Conservation (phyloP, 2,888 invertebrate genomes). For the Volucella bombylans region DNA sequence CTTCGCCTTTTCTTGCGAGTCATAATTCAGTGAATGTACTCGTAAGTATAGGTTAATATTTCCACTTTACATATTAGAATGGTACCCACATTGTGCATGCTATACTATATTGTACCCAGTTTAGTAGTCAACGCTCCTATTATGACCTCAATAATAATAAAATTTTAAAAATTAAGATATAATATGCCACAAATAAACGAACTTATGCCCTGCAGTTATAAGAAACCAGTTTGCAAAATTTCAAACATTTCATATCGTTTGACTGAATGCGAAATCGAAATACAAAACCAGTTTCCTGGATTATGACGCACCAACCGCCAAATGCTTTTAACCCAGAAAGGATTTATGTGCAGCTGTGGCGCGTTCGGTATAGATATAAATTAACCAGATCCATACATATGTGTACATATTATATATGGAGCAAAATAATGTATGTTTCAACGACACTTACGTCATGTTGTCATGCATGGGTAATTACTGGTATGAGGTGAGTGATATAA, state of each 20-base stretch:
- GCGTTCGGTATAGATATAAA: background rate
- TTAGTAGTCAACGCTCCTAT: too few relatives aligned
- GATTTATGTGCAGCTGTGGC: constrained; percentile 29
- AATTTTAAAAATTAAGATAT: too few relatives aligned
- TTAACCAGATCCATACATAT: too few relatives aligned
- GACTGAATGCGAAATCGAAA: constrained; percentile 63
- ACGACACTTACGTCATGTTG: constrained; percentile 59
- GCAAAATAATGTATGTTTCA: constrained; percentile 24
- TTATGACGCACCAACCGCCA: constrained; percentile 60
- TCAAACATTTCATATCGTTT: constrained; percentile 51
- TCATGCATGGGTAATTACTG: constrained; percentile 41
- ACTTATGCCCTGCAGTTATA: constrained; percentile 13
- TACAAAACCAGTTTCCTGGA: constrained; percentile 66
- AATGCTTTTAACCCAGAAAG: constrained; percentile 6
- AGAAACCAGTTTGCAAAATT: constrained; percentile 59
- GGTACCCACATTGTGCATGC: background rate
- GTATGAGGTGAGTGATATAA: background rate
- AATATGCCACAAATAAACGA: constrained; percentile 40
- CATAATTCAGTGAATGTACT: constrained; percentile 5
- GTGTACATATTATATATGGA: background rate
- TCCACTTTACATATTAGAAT: background rate
- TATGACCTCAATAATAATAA: too few relatives aligned
- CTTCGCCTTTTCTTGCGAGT: background rate
- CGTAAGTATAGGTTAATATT: background rate
- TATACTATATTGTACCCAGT: background rate